A percentile compares a stretch with the other conserved stretches of the same genome.
Conservation (phyloP, 2,113 vertebrate genomes). For the Sminthopsis crassicaudata region DNA sequence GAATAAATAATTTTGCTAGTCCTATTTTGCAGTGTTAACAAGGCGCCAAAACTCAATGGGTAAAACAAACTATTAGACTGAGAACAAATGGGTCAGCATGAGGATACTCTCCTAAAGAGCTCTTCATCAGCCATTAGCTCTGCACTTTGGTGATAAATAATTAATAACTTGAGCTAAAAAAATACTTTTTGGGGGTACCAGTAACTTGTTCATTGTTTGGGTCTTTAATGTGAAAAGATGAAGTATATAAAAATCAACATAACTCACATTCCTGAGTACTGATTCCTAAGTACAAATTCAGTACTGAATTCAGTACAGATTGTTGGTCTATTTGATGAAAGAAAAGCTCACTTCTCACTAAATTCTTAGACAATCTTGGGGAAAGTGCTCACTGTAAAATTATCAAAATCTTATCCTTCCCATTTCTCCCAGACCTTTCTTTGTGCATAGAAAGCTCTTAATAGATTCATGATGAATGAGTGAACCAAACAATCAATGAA, state of each 20-base stretch:
- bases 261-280: neutral
- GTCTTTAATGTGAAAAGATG: slow-evolving; percentile 35
- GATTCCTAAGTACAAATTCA: no score
- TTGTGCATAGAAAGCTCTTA: neutral
- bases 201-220: slow-evolving; percentile 19
- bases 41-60: neutral
- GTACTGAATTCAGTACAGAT: neutral
- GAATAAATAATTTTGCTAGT: neutral
- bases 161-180: neutral
- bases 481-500: neutral
- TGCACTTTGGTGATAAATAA: neutral
- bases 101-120: neutral
- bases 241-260: neutral
- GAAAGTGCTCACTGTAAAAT: neutral
- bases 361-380: neutral
- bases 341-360: neutral
- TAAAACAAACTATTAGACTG: neutral
- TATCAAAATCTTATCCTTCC: neutral
- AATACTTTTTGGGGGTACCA: neutral
- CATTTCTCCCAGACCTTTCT: neutral
- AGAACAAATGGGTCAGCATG: neutral
- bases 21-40: neutral
- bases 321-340: neutral
- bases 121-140: neutral
- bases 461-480: neutral